phyloP scores from a whole-genome alignment of 2,797 vertebrate species.

The Sorex maritimensis region DNA sequence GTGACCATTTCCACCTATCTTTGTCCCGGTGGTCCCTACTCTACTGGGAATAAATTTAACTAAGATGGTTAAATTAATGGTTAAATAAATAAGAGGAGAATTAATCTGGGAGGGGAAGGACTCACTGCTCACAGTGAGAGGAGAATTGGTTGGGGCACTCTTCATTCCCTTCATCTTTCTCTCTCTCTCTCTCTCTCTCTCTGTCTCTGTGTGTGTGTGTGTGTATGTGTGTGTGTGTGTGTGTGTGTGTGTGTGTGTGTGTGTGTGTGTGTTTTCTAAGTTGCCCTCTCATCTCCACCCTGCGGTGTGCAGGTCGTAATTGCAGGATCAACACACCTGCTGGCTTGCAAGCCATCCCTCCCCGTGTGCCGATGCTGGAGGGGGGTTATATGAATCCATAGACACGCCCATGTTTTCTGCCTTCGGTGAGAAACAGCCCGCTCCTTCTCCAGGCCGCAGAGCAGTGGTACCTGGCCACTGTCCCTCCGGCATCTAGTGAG shows the following conservation, averaged over 20 bases:
- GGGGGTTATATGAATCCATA: not conserved
- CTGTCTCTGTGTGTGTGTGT: not conserved
- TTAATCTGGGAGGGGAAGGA: not conserved
- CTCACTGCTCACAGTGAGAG: too few relatives aligned
- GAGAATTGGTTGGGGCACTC: not conserved
- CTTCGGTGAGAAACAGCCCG: too few relatives aligned
- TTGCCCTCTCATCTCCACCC: too few relatives aligned
- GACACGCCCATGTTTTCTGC: not conserved
- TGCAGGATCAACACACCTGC: not conserved
- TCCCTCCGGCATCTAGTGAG: not conserved
- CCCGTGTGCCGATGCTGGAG: not conserved
- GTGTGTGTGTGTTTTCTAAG: too few relatives aligned
- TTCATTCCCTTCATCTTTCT: too few relatives aligned
- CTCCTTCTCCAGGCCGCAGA: not conserved
- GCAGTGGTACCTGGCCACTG: not conserved
- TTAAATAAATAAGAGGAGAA: not conserved
- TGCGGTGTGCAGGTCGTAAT: too few relatives aligned
- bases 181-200: not conserved
- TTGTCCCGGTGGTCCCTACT: too few relatives aligned
- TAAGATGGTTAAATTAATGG: not conserved
- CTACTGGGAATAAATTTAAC: not conserved
- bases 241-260: too few relatives aligned
- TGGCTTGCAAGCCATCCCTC: fast-evolving
- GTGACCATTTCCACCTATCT: too few relatives aligned
- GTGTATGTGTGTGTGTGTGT: too few relatives aligned